Base-by-base conservation (phyloP, 2,888 invertebrate genomes). In the Petrophora chlorosata region DNA sequence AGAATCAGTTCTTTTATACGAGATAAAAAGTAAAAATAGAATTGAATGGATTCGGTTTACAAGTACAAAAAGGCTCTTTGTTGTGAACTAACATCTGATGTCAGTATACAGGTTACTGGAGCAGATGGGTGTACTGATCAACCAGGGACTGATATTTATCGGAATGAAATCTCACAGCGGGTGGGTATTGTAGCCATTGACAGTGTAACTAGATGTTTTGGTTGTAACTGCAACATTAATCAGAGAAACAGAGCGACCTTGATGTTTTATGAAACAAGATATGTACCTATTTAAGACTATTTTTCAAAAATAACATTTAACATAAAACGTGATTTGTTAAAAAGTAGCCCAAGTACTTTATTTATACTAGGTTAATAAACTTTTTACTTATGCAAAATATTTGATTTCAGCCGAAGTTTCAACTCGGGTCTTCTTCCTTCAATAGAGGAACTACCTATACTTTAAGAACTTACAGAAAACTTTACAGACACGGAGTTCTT, bases 81-180 rank as follows among this genome's bases (percentile, higher is more conserved):
- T 81, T 72, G 68, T 67, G 62, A 66, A 65, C 64, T 65, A 65
- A 59, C 61, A 71, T 72, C 69, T 56, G 69, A 71, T 72, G 73
- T 73, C 72, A 77, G 72, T 79, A 78, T 76, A 76, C 72, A 65
- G 82, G 82, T 84, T 72, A 85, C 76, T 79, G 55, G 85, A 76
- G 59, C 80, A 82, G 74, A 79, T 82, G 70, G 67, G 63, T 69
- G 60, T 63, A 65, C 61, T 68, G 76, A 75, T 76, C 63, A 51
- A 63, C 53, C 57, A 67, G 66, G 70, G 76, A 74, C 70, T 69
- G 76, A 79, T 80, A 76, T 67, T 75, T 79, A 86, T 85, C 83
- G 70, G 80, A 85, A 80, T 83, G 82, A 75, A 76, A 83, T 81
- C 78, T 78, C 81, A 55, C 83, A 78, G 82, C 84, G 73, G 80